Conservation (phyloP, 2,797 vertebrate genomes). For the Peromyscus attwateri region DNA sequence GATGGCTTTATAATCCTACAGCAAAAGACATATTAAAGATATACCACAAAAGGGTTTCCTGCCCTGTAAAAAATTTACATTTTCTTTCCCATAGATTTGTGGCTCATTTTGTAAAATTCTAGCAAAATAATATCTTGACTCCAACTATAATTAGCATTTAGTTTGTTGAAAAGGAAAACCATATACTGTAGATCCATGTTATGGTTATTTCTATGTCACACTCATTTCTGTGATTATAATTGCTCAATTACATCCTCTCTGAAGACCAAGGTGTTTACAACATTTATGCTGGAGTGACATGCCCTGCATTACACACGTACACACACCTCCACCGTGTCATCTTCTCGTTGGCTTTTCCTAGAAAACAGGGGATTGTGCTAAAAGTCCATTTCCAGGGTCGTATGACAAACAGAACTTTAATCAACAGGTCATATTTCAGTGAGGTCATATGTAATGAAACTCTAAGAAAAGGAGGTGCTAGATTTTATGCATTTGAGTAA, state of each 20-base stretch:
- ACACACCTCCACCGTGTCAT: background rate
- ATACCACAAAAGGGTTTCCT: background rate
- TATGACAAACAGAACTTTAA: background rate
- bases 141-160: background rate
- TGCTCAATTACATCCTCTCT: background rate
- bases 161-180: background rate
- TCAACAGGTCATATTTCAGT: background rate
- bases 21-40: background rate
- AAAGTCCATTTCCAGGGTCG: background rate
- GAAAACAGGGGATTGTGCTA: background rate
- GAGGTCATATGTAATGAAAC: background rate
- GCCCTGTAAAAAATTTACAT: background rate
- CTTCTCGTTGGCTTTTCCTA: background rate
- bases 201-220: conserved; percentile 2
- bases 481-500: conserved; percentile 40
- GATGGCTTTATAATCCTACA: background rate
- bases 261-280: background rate
- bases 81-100: background rate
- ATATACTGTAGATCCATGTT: background rate
- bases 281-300: background rate
- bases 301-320: background rate
- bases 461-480: background rate
- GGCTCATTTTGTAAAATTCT: background rate
- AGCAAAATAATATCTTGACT: background rate
- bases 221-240: conserved; percentile 30